Percentiles rank a stretch among this genome's conserved stretches.
These are phyloP conservation scores for Planiliza haematocheilus DNA, from an alignment of 2,113 vertebrate species.

Conservation along the genomic window DNA sequence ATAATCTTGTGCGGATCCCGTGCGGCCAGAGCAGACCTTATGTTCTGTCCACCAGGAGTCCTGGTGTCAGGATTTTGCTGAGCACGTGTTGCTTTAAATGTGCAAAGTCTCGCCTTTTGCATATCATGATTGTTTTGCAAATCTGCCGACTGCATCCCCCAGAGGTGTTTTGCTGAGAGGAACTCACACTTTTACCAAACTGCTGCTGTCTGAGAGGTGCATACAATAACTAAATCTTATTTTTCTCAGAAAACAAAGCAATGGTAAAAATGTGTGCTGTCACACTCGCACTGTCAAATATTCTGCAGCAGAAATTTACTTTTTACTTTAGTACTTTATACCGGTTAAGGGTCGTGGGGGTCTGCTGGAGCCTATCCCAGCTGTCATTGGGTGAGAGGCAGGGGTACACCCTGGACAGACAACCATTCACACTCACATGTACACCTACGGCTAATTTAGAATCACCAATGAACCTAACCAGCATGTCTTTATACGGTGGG, in stretches of 20 bases:
- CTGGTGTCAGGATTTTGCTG: conserved; percentile 33
- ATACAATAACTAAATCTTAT: conserved; percentile 50
- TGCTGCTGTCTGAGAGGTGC: conserved; percentile 36
- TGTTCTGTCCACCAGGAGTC: conserved; percentile 9
- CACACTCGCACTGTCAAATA: background rate
- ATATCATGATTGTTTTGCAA: conserved; percentile 34
- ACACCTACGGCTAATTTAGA: no score
- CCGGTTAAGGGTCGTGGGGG: no score
- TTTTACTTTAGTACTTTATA: no score
- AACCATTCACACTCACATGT: no score
- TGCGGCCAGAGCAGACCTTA: conserved; percentile 1
- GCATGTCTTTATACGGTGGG: no score
- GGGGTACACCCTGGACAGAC: no score
- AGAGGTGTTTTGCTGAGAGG: conserved; percentile 50
- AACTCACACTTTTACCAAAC: conserved; percentile 47
- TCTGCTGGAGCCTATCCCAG: no score
- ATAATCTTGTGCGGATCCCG: conserved; percentile 38
- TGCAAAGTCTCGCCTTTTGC: conserved; percentile 27
- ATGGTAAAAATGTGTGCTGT: background rate
- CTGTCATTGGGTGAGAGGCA: no score
- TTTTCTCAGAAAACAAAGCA: conserved; percentile 40
- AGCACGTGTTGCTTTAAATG: conserved; percentile 45
- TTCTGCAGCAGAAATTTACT: background rate
- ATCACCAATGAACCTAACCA: no score
- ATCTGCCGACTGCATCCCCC: conserved; percentile 43